phyloP scores from a whole-genome alignment of 2,888 invertebrate genomes.

The Panorpa germanica region DNA sequence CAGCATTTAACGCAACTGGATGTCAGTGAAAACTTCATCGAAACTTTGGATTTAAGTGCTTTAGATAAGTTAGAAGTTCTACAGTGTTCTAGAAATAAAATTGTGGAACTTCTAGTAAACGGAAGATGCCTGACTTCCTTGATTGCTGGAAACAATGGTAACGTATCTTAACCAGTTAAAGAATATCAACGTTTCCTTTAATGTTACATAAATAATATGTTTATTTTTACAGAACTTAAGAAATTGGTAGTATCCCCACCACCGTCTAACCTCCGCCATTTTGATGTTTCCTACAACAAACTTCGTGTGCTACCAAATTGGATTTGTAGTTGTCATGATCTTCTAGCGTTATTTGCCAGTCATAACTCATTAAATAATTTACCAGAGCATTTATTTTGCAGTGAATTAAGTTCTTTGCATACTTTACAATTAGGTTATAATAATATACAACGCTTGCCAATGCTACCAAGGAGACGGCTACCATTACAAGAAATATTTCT shows the following conservation, averaged over 20 bases:
- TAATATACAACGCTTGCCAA: constrained; percentile 51
- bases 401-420: constrained; percentile 51
- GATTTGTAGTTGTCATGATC: constrained; percentile 51
- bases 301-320: constrained; percentile 55
- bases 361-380: constrained; percentile 51
- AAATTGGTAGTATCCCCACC: constrained; percentile 47
- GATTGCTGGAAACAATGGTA: constrained; percentile 66
- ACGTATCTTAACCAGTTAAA: constrained; percentile 18
- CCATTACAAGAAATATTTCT: constrained; percentile 52
- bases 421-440: constrained; percentile 63
- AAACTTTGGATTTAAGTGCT: constrained; percentile 62
- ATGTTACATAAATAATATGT: background rate
- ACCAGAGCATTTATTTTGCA: constrained; percentile 54
- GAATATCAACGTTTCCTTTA: constrained; percentile 1
- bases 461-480: constrained; percentile 39
- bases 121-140: constrained; percentile 56
- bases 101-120: constrained; percentile 60
- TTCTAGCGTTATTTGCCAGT: constrained; percentile 53
- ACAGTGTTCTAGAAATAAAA: constrained; percentile 56
- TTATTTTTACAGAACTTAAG: constrained; percentile 45
- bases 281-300: constrained; percentile 64
- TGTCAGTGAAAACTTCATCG: constrained; percentile 68
- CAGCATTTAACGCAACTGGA: constrained; percentile 69
- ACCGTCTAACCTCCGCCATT: constrained; percentile 50
- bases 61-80: constrained; percentile 56